Evolutionary conservation across 2,888 invertebrate species (phyloP), one percentile per base, ranked within the genome.

Genomic region (Trachelus troglodyta): DNA sequence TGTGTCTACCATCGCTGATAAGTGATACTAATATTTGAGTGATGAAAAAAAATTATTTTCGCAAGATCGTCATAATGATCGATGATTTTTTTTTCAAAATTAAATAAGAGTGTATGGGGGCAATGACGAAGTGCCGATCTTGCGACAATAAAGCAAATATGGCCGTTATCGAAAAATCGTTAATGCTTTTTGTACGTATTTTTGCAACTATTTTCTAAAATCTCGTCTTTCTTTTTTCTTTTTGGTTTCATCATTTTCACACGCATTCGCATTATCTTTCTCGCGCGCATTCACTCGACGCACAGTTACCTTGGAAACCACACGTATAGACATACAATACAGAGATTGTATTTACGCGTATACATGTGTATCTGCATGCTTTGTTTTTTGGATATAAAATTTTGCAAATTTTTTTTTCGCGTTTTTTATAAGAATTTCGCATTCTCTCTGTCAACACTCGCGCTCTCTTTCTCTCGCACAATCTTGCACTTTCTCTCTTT

Each of bases 1-100:
- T 91, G 91, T 91, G 91, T 91, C 91, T 86, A 88, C 88, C 91
- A 91, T 89, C 84, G 84, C 86, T 84, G 82, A 56, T 15, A 40
- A 15, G 40, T 6, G 15, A 40, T 15, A 15, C 2, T 15, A 15
- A 83, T 85, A 35, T 40, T 40, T 82, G 40, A 40, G 40, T 15
- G 6, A 6, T 40, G 15, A 40, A 40, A 15, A 40, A 40, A 23
- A 23, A 40, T 40, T 1, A 40, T 40, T 40, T 40, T 40, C 40
- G 23, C 40, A 40, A 40, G 23, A 40, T 40, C 40, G 40, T 23
- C 40, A 23, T 6, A 1, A 34, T 34, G 34, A 34, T 34, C 34
- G 0, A 37, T 12, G 23, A 4, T 12, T 37, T 40, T 40, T 23
- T 56, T 23, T 56, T 2, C 0, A 2, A 56, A 2, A 6, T 15